Conservation (phyloP, 2,113 vertebrate genomes). For the Nannospalax galili region DNA sequence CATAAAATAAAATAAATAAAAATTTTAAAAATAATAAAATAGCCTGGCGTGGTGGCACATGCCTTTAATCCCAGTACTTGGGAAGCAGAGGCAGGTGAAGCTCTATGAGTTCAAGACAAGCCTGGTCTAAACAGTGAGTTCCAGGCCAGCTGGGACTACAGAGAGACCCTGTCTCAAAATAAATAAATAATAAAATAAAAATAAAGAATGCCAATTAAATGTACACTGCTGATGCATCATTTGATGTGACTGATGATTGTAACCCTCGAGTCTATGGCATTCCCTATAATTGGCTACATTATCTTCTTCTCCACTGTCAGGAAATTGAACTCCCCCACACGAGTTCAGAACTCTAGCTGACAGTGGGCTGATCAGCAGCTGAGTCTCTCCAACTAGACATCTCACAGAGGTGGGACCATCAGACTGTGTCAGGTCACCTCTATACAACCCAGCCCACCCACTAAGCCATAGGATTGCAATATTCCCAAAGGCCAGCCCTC, state of each 20-base stretch:
- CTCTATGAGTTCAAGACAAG: no score
- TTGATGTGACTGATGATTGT: not conserved
- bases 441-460: not conserved
- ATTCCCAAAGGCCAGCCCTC: not conserved
- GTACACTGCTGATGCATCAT: no score
- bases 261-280: not conserved
- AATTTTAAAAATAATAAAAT: no score
- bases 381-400: not conserved
- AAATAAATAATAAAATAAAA: no score
- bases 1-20: no score
- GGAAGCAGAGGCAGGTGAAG: no score
- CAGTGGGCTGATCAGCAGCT: not conserved
- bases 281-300: not conserved
- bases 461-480: not conserved
- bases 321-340: not conserved
- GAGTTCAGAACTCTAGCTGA: no score
- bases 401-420: not conserved
- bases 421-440: not conserved
- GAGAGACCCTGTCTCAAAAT: no score
- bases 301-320: not conserved
- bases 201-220: not conserved
- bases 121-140: no score
- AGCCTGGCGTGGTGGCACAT: no score
- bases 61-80: no score
- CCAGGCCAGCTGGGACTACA: no score